These are phyloP conservation scores for Riparia riparia DNA, from an alignment of 2,113 vertebrate genomes.

Conservation along the genomic window DNA sequence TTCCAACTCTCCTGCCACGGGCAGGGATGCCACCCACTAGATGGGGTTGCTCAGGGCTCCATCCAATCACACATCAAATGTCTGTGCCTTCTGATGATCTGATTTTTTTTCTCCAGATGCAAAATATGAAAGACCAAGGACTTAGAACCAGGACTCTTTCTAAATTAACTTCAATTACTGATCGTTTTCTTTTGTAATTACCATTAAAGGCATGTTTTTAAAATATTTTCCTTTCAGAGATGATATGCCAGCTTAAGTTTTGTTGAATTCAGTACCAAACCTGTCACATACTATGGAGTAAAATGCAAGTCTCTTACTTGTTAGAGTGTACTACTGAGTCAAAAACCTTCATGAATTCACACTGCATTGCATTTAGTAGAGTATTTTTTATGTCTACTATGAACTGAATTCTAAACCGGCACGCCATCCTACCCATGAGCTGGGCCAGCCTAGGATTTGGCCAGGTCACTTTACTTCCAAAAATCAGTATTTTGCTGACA, in stretches of 20 bases:
- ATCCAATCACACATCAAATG: not conserved
- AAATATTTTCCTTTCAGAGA: not conserved
- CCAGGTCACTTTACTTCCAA: not conserved
- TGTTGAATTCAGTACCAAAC: not conserved
- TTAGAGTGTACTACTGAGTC: not conserved
- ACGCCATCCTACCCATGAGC: not conserved
- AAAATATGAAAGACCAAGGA: not conserved
- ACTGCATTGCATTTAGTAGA: not conserved
- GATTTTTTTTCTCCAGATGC: not conserved
- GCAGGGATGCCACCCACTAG: not conserved
- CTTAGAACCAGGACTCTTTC: not conserved
- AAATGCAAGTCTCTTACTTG: not conserved
- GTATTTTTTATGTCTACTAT: not conserved
- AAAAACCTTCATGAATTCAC: not conserved
- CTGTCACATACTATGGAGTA: not conserved
- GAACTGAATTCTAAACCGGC: not conserved
- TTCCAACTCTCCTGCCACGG: not conserved
- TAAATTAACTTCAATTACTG: not conserved
- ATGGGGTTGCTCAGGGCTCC: not conserved
- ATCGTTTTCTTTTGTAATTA: not conserved
- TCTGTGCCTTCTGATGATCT: not conserved
- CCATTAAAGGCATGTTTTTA: not conserved
- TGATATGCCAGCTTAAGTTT: not conserved
- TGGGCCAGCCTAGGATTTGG: not conserved
- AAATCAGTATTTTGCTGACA: not conserved